Evolutionary conservation across 1,140 invertebrate genomes (phyloP), one percentile per base, ranked within the genome.

Genomic region (Zophobas morio): DNA sequence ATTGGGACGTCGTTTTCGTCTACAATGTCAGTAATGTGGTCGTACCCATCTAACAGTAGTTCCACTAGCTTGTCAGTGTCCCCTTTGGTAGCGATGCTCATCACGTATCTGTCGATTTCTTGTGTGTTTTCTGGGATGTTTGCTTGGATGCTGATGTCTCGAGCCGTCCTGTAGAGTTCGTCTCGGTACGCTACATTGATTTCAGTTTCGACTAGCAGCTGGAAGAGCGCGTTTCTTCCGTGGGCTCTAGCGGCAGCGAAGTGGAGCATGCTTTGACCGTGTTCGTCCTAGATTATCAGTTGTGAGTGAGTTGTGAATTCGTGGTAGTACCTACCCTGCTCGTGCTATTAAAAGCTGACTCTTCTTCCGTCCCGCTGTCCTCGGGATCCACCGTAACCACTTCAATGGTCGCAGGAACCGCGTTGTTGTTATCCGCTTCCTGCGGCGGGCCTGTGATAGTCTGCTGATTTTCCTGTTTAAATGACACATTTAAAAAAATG

Each of bases 211-310:
- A 94, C 89, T 0, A 97, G 88, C 1, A 96, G 85, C 75, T 95
- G 91, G 82, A 93, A 93, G 2, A 96, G 87, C 0, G 92, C 93
- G 74, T 94, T 93, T 40, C 93, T 89, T 0, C 92, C 90, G 84
- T 96, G 94, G 0, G 93, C 89, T 32, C 94, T 89, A 0, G 93
- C 91, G 0, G 94, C 94, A 1, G 95, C 94, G 86, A 96, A 96
- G 86, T 97, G 96, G n/a, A 97, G 85, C 88, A 96, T 93, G 54
- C 92, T 96, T 84, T 96, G 94, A 0, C 95, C 96, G 79, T 95
- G 93, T 84, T 96, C 95, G 81, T 96, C 95, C 93, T 95, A 77
- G 20, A 84, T 66, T 66, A 57, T 57, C 0, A 71, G 32, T 51
- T 53, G 6, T 35, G 36, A 51, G 33, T 20, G 46, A 33, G n/a